A percentile compares a stretch with the other conserved stretches of the same genome.
phyloP scores from a whole-genome alignment of 2,113 vertebrate species.

The Hylia prasina region DNA sequence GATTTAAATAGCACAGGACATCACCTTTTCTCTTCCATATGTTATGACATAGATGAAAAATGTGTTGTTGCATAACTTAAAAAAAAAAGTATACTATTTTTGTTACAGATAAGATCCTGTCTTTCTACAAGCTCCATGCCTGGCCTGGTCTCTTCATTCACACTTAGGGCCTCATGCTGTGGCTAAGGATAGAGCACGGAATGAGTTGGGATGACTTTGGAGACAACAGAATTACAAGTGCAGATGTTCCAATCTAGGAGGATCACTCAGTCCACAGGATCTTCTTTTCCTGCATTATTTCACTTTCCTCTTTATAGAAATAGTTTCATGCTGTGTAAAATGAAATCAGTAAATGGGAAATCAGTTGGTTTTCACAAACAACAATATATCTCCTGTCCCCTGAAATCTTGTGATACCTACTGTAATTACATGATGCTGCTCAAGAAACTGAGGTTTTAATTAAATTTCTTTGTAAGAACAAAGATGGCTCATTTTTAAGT shows the following conservation, averaged over 20 bases:
- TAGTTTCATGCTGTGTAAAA: background rate
- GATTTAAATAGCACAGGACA: background rate
- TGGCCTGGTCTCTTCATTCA: background rate
- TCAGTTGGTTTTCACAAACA: background rate
- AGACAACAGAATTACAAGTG: background rate
- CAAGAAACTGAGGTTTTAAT: background rate
- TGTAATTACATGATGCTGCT: background rate
- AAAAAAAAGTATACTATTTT: background rate
- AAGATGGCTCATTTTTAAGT: background rate
- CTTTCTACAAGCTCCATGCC: background rate
- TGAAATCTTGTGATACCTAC: background rate
- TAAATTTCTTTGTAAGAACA: background rate
- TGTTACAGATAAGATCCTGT: background rate
- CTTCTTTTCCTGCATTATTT: background rate
- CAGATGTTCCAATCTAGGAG: background rate
- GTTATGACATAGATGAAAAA: background rate
- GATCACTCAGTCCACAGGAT: background rate
- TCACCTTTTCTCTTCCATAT: background rate
- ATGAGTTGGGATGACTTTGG: background rate
- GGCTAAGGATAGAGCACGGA: background rate
- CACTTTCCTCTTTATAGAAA: background rate
- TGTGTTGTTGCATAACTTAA: background rate
- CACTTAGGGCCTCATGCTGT: background rate
- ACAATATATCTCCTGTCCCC: background rate
- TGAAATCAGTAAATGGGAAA: background rate